Conservation (phyloP, 2,888 invertebrate species). For the Candidula unifasciata region DNA sequence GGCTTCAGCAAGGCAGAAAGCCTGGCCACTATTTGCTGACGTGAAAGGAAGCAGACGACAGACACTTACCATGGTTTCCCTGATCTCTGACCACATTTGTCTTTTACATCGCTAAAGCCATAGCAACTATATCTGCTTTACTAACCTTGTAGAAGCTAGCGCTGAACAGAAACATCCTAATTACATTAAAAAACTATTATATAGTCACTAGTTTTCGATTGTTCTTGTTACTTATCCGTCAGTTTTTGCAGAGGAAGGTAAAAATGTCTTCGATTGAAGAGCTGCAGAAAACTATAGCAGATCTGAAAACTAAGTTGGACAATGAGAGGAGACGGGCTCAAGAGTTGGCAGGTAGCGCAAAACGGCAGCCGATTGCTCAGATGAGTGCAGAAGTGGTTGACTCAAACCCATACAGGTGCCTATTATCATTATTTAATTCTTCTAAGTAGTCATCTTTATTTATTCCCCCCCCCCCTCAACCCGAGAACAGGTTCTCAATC, state of each 20-base stretch:
- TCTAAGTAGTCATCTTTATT: background rate
- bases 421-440: background rate
- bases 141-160: background rate
- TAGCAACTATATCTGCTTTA: background rate
- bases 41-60: background rate
- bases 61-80: background rate
- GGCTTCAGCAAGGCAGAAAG: background rate
- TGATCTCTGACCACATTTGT: background rate
- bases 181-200: background rate
- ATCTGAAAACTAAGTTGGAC: slow-evolving; percentile 81
- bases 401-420: slow-evolving; percentile 96
- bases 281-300: slow-evolving; percentile 81
- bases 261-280: slow-evolving; percentile 79
- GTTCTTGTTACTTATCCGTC: background rate
- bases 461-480: too few relatives aligned
- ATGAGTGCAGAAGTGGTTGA: slow-evolving; percentile 98
- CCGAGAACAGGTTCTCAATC: too few relatives aligned
- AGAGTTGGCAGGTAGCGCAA: slow-evolving; percentile 58
- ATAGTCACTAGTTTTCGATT: background rate
- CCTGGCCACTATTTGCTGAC: slow-evolving; percentile 24
- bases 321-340: slow-evolving; percentile 67
- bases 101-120: background rate
- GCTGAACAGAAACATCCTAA: background rate
- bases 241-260: background rate
- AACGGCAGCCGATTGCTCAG: slow-evolving; percentile 86